These are phyloP conservation scores for Andrena bucephala DNA, from an alignment of 2,888 invertebrate genomes.

Conservation along the genomic window DNA sequence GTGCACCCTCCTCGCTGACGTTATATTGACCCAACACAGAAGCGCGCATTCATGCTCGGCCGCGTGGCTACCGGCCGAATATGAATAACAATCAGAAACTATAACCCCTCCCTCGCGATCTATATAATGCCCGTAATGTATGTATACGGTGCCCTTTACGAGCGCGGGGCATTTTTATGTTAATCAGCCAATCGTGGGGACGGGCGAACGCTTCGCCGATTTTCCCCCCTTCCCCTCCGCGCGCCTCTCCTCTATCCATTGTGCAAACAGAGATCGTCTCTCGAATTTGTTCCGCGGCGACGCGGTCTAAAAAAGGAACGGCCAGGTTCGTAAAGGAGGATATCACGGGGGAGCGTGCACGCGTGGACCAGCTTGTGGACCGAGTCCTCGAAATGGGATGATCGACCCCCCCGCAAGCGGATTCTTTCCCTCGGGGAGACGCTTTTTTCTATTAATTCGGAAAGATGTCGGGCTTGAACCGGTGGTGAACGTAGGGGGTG, in stretches of 20 bases:
- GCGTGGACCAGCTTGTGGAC: constrained; percentile 44
- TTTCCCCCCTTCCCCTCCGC: constrained; percentile 5
- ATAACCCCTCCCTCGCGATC: constrained; percentile 73
- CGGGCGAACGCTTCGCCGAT: constrained; percentile 30
- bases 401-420: constrained; percentile 22
- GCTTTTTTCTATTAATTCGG: constrained; percentile 24
- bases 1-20: constrained; percentile 64
- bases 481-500: constrained; percentile 2
- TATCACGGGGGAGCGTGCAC: constrained; percentile 67
- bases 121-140: constrained; percentile 67
- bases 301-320: constrained; percentile 61
- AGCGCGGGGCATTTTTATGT: constrained; percentile 80
- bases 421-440: constrained; percentile 14
- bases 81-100: constrained; percentile 82
- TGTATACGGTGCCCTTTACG: constrained; percentile 75
- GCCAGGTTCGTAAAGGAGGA: constrained; percentile 60
- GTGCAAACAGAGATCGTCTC: constrained; percentile 75
- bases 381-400: constrained; percentile 64
- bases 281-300: constrained; percentile 76
- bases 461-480: constrained; percentile 5
- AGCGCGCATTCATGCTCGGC: constrained; percentile 58
- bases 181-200: constrained; percentile 76
- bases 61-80: constrained; percentile 65
- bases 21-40: constrained; percentile 72
- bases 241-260: constrained; percentile 14